Conservation (phyloP, 2,797 vertebrate species). For the Tragopan temminckii region DNA sequence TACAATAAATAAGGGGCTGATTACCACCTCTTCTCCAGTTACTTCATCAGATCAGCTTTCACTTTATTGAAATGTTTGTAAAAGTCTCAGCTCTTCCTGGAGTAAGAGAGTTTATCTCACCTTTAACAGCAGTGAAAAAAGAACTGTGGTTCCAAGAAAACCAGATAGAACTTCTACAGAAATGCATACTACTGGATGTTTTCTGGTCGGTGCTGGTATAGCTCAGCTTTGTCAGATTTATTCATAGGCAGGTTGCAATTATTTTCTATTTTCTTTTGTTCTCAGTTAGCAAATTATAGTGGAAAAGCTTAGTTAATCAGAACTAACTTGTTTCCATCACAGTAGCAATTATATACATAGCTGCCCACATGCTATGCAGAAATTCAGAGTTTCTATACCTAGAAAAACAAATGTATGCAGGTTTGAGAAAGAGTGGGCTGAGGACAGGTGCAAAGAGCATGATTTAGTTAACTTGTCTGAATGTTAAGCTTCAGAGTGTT, state of each 20-base stretch:
- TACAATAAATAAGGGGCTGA: not conserved
- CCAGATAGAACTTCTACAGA: not conserved
- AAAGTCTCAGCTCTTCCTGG: not conserved
- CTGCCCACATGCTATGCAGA: conserved; percentile 53
- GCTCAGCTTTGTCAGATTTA: not conserved
- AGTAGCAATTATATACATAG: conserved; percentile 26
- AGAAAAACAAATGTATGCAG: conserved; percentile 50
- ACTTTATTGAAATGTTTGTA: not conserved
- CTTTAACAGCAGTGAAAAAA: not conserved
- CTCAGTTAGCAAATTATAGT: not conserved
- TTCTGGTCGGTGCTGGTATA: not conserved
- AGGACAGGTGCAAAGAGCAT: conserved; percentile 42
- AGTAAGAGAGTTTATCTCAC: not conserved
- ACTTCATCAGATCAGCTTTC: not conserved
- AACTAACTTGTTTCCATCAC: conserved; percentile 16
- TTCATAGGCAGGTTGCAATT: not conserved
- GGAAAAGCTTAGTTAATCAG: conserved; percentile 21
- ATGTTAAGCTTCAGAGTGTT: conserved; percentile 4
- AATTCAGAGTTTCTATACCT: conserved; percentile 40
- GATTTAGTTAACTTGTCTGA: conserved; percentile 9
- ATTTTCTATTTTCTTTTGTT: not conserved
- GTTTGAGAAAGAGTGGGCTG: conserved; percentile 34
- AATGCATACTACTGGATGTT: not conserved
- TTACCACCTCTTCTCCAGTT: not conserved
- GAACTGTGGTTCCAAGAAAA: not conserved